Percentiles rank a stretch among this genome's conserved stretches.
Conservation (phyloP, 2,888 invertebrate genomes). For the Cryptus viduatorius region DNA sequence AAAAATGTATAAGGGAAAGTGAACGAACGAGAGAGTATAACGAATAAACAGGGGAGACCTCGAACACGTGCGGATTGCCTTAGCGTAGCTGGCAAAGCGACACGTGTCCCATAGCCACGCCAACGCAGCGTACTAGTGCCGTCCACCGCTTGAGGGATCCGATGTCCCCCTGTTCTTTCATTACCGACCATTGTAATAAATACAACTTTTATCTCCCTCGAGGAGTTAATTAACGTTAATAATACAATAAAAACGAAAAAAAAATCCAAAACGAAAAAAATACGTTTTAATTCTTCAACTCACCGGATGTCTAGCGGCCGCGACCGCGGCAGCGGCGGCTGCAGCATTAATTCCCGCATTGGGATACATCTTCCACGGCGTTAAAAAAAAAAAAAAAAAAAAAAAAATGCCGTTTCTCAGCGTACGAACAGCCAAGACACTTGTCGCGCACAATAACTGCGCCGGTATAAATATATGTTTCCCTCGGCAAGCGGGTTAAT, state of each 20-base stretch:
- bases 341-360: conserved; percentile 95
- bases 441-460: conserved; percentile 44
- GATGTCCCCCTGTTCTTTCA: neutral
- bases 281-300: conserved; percentile 80
- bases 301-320: conserved; percentile 95
- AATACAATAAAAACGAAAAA: conserved; percentile 12
- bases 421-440: conserved; percentile 41
- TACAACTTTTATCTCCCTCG: neutral
- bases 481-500: conserved; percentile 66
- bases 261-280: neutral
- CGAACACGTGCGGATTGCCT: conserved; percentile 57
- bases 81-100: conserved; percentile 54
- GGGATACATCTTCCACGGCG: conserved; percentile 90
- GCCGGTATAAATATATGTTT: conserved; percentile 32
- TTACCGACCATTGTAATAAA: neutral
- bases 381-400: conserved; percentile 20
- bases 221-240: neutral
- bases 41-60: conserved; percentile 32
- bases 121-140: conserved; percentile 44
- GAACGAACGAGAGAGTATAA: conserved; percentile 9
- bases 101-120: conserved; percentile 69
- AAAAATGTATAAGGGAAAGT: conserved; percentile 15
- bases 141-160: conserved; percentile 35
- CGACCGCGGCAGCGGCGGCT: conserved; percentile 93
- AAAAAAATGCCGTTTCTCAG: conserved; percentile 28